phyloP scores from a whole-genome alignment of 2,113 vertebrate species.

The Corythornis cristatus region DNA sequence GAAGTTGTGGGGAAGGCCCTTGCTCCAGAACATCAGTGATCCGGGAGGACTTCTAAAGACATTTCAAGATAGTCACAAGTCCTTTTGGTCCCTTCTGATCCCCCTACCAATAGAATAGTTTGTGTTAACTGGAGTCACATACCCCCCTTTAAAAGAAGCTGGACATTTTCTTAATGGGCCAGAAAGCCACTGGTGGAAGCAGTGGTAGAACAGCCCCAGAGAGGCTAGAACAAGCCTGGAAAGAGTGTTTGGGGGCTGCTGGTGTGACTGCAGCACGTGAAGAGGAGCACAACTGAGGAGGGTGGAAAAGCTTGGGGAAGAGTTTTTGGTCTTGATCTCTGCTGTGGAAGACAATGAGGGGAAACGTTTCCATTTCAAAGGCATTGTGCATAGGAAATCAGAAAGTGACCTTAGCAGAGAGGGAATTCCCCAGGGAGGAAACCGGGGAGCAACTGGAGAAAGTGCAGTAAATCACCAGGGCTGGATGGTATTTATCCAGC shows the following conservation, averaged over 20 bases:
- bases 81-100: constrained; percentile 55
- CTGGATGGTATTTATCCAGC: constrained; percentile 20
- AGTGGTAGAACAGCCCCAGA: neutral
- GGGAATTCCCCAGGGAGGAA: constrained; percentile 51
- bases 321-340: neutral
- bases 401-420: constrained; percentile 39
- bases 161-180: neutral
- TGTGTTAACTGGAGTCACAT: neutral
- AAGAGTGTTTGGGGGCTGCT: neutral
- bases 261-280: neutral
- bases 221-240: neutral
- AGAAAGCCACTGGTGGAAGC: neutral
- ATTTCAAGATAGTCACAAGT: constrained; percentile 49
- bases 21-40: neutral
- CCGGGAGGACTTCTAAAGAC: neutral
- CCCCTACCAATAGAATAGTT: neutral
- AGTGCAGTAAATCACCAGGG: constrained; percentile 47
- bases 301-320: neutral
- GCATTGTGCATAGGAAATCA: constrained; percentile 56
- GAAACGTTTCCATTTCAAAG: constrained; percentile 66
- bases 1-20: neutral
- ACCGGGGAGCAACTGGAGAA: constrained; percentile 62
- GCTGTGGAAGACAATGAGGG: constrained; percentile 56
- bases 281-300: neutral
- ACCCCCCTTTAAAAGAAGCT: neutral